Base-by-base conservation (phyloP, 2,113 vertebrate species). In the Tragelaphus buxtoni region DNA sequence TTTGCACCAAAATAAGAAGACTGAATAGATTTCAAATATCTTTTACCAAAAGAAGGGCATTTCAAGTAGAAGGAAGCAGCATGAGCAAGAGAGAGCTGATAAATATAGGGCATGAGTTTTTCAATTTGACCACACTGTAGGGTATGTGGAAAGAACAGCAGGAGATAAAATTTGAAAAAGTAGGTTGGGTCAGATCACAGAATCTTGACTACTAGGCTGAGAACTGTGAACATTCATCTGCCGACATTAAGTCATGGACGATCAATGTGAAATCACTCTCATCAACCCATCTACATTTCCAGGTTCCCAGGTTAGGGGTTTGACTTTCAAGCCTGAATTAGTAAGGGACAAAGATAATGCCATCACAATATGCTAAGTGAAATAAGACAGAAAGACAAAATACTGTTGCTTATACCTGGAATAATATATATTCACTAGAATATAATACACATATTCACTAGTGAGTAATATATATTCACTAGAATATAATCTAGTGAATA, bases 11-110 rank as follows among this genome's bases (percentile, higher is more conserved):
- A 72, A 76, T 17, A 81, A 42, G 18, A 26, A 42, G 28, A 30
- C 30, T 45, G 58, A 30, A n/a, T 30, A n/a, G 61, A 81, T 90
- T 91, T 86, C 18, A 86, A 82, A 79, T 58, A 49, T n/a, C 9
- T 93, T 88, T 72, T 86, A 13, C 28, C 63, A 26, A 91, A 61
- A 85, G 77, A 69, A 74, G 18, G 32, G 5, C 55, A 74, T 79
- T 93, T 96, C 22, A 49, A 95, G 65, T 69, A 69, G 45, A 94
- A 88, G 32, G 26, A 81, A 94, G 45, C 20, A 94, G 49, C n/a
- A 17, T 13, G n/a, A 91, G 12, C 72, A 55, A 58, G 35, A 82
- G 30, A 93, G 20, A 79, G 56, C 28, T 89, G 35, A 51, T 39
- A 76, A 91, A 26, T 49, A 60, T 2, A 18, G 65, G 17, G 20